Base-by-base conservation (phyloP, 2,888 invertebrate genomes). In the Catonia carolina region DNA sequence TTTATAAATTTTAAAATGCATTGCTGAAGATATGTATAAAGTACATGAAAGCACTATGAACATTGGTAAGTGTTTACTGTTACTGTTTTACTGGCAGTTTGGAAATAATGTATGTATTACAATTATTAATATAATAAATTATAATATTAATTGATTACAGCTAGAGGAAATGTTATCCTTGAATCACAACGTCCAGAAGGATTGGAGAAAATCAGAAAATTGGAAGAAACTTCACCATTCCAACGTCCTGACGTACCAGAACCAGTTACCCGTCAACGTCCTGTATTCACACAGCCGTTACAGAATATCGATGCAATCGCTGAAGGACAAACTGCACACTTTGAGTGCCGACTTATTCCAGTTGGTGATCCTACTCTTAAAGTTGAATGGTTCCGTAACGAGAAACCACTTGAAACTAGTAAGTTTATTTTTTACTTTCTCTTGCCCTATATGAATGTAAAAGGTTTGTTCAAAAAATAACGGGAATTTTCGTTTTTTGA, bases 131-230 rank as follows among this genome's bases (percentile, higher is more conserved):
- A n/a, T n/a, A n/a, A n/a, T n/a, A n/a, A n/a, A n/a, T n/a, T n/a
- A n/a, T n/a, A n/a, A n/a, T n/a, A n/a, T n/a, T 45, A 22, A 51
- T 35, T 52, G n/a, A n/a, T 56, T 60, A 20, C 61, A 69, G 84
- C 87, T 62, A 85, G 85, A 72, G 87, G 88, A 62, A 88, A 82
- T 69, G 90, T 94, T 65, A 89, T 92, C 69, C 78, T 85, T 68
- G 94, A 94, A 70, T 89, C 93, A 42, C 91, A 92, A 75, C 84
- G 93, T 72, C 95, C 95, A n/a, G 92, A 93, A 76, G 94, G 89
- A 68, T 80, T 93, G 75, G 96, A 90, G 69, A 92, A 90, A 76
- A 94, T 92, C 69, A 84, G 85, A 62, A 85, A 89, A 71, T 78
- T 96, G 58, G 96, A 96, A 74, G 85, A 85, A 53, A 83, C 82